Conservation (phyloP, 1,140 invertebrate genomes). For the Kradibia gibbosae region DNA sequence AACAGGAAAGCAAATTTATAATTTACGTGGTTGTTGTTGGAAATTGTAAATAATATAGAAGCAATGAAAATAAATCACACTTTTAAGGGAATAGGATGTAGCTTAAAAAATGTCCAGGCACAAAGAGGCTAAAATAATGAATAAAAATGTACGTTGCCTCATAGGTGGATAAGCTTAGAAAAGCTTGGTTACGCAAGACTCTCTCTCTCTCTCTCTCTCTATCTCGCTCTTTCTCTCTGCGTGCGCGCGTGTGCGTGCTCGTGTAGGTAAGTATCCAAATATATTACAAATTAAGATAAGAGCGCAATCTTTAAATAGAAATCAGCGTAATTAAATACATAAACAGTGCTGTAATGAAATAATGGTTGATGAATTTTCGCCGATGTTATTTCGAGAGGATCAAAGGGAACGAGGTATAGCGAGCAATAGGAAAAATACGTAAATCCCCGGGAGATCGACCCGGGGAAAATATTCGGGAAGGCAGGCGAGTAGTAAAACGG, state of each 20-base stretch:
- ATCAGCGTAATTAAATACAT: background rate
- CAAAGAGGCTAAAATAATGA: no score
- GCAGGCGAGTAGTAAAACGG: background rate
- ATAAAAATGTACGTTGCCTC: background rate
- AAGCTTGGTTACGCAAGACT: background rate
- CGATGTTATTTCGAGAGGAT: background rate
- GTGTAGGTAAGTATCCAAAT: background rate
- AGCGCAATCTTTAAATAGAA: background rate
- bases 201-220: no score
- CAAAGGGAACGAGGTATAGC: background rate
- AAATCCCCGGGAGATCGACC: background rate
- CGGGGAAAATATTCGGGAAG: background rate
- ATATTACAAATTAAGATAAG: slow-evolving; percentile 6
- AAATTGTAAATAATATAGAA: background rate
- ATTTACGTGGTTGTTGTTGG: background rate
- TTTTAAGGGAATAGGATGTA: no score
- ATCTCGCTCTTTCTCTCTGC: no score
- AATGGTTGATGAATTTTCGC: background rate
- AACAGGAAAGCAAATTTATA: background rate
- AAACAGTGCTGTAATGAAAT: background rate
- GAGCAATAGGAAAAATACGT: background rate
- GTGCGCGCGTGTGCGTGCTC: no score
- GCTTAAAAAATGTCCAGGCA: no score
- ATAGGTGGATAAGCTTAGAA: background rate
- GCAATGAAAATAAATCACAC: background rate